Evolutionary conservation across 2,797 vertebrate species (phyloP).

Genomic region (Falco peregrinus): DNA sequence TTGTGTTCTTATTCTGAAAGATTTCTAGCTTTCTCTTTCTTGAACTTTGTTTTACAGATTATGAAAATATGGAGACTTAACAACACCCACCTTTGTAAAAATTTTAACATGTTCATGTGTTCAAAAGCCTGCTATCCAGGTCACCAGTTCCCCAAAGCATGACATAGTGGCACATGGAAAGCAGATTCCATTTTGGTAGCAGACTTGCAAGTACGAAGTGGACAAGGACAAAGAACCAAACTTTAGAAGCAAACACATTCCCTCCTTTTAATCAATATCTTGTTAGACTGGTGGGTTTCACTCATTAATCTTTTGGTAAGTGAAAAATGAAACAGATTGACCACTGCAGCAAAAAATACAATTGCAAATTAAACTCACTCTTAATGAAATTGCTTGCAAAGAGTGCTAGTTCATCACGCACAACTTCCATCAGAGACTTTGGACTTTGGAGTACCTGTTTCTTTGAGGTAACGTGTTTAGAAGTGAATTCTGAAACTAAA

Average conservation of each 20-base stretch:
- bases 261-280: slow-evolving; percentile 22
- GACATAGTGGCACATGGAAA: accelerated
- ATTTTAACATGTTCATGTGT: not conserved
- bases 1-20: not conserved
- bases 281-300: not conserved
- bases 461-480: not conserved
- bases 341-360: not conserved
- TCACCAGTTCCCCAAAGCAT: not conserved
- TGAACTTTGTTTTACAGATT: not conserved
- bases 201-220: not conserved
- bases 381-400: not conserved
- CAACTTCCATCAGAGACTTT: not conserved
- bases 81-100: not conserved
- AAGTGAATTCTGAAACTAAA: not conserved
- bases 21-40: not conserved
- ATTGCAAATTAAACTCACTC: slow-evolving; percentile 14
- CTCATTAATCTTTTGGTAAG: slow-evolving; percentile 11
- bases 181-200: not conserved
- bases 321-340: not conserved
- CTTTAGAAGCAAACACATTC: not conserved
- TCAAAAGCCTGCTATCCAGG: not conserved
- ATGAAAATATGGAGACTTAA: not conserved
- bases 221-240: slow-evolving; percentile 10
- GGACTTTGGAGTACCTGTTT: not conserved
- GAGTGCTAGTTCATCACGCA: not conserved